Evolutionary conservation across 2,113 vertebrate species (phyloP).

Genomic region (Gymnocephalus cernua): DNA sequence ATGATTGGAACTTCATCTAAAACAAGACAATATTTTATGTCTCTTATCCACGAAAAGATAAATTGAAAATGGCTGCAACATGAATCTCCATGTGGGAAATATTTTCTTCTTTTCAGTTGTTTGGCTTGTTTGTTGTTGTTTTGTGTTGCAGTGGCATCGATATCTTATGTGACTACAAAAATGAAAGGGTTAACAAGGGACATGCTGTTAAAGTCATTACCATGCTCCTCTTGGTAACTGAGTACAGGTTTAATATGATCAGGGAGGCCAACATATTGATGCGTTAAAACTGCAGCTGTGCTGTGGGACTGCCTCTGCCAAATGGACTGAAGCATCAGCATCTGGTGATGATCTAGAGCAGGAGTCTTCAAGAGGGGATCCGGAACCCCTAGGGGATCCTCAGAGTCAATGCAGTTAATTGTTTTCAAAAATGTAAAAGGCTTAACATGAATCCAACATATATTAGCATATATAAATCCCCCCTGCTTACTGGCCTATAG

Average conservation of each 20-base stretch:
- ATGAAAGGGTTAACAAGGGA: not conserved
- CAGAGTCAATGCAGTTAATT: too few relatives aligned
- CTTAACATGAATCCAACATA: too few relatives aligned
- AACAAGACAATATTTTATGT: not conserved
- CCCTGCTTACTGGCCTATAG: too few relatives aligned
- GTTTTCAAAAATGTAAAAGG: too few relatives aligned
- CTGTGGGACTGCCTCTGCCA: not conserved
- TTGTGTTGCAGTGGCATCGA: not conserved
- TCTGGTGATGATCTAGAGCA: slow-evolving; percentile 9
- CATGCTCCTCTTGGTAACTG: not conserved
- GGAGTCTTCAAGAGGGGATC: too few relatives aligned
- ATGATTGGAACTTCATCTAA: not conserved
- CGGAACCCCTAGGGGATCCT: too few relatives aligned
- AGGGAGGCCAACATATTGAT: not conserved
- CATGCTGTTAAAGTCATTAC: not conserved
- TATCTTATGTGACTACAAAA: not conserved
- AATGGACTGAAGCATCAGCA: not conserved
- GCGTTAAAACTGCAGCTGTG: slow-evolving; percentile 20
- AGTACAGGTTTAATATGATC: not conserved
- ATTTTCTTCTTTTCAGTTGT: slow-evolving; percentile 7
- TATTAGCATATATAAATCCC: too few relatives aligned
- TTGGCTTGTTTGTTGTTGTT: not conserved
- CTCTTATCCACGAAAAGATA: not conserved
- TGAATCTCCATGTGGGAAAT: slow-evolving; percentile 20
- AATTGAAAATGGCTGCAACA: not conserved